Conservation (phyloP, 53 echinoderm and acorn worm genomes). For the Pentamera pediparva region DNA sequence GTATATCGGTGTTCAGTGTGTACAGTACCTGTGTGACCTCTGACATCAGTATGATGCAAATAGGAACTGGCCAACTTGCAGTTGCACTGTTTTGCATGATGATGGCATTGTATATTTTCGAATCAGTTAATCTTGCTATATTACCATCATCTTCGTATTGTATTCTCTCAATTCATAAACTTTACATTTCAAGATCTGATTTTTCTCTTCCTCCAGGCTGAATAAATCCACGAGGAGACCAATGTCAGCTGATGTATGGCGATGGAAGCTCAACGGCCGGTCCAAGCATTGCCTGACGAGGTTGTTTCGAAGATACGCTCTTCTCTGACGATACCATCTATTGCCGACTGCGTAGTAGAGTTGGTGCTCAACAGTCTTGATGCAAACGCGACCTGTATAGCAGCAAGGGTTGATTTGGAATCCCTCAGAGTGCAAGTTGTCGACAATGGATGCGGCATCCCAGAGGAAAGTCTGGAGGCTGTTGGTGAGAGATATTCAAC, state of each 20-base stretch:
- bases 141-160: too few relatives aligned
- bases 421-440: slow-evolving; percentile 76
- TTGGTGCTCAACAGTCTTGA: slow-evolving; percentile 86
- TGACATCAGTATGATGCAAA: too few relatives aligned
- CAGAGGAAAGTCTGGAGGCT: slow-evolving; percentile 44
- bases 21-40: too few relatives aligned
- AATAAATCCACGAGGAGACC: too few relatives aligned
- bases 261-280: background rate
- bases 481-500: slow-evolving; percentile 84
- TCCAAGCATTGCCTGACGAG: slow-evolving; percentile 49
- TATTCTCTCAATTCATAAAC: too few relatives aligned
- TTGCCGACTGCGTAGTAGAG: slow-evolving; percentile 84
- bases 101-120: too few relatives aligned
- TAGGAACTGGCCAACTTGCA: too few relatives aligned
- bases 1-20: too few relatives aligned
- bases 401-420: slow-evolving; percentile 73
- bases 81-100: too few relatives aligned
- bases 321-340: slow-evolving; percentile 65
- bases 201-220: too few relatives aligned
- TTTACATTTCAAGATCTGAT: too few relatives aligned
- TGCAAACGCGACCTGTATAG: slow-evolving; percentile 83
- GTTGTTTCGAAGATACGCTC: slow-evolving; percentile 70
- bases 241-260: background rate
- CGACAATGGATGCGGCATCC: slow-evolving; percentile 84
- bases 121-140: too few relatives aligned